Conservation (phyloP, 1,140 invertebrate species). For the Zaprionus taronus region DNA sequence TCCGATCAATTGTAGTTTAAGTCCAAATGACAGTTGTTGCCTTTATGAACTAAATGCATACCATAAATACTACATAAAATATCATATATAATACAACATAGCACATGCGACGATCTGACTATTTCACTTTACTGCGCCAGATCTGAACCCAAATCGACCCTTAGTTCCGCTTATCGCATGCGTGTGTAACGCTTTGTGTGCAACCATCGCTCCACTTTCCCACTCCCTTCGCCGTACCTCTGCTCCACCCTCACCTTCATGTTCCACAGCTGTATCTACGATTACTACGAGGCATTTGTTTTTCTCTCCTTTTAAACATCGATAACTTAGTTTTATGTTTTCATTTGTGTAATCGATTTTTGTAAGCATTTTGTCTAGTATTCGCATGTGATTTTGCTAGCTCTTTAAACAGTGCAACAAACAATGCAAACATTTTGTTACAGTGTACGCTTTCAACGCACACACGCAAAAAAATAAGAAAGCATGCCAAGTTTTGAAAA, state of each 20-base stretch:
- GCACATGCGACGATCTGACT: not conserved
- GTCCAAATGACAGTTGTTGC: conserved; percentile 13
- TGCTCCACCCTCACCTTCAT: not conserved
- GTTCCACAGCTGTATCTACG: not conserved
- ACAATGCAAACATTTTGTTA: conserved; percentile 32
- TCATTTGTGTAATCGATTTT: conserved; percentile 37
- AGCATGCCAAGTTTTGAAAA: conserved; percentile 66
- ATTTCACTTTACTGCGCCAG: not conserved
- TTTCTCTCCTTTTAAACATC: not conserved
- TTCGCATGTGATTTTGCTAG: conserved; percentile 45
- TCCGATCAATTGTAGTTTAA: conserved; percentile 26
- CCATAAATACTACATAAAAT: not conserved
- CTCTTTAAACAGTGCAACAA: conserved; percentile 6
- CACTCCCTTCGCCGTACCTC: not conserved
- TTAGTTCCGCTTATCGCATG: conserved; percentile 7
- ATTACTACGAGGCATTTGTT: not conserved
- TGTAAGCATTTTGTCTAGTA: conserved; percentile 60
- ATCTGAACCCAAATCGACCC: not conserved
- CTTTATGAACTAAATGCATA: conserved; percentile 17
- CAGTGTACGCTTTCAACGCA: conserved; percentile 65
- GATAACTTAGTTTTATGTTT: conserved; percentile 22
- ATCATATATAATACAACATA: conserved; percentile 7
- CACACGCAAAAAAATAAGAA: conserved; percentile 27
- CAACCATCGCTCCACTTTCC: not conserved
- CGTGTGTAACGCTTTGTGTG: conserved; percentile 1